These are phyloP conservation scores for Sesamia nonagrioides DNA, from an alignment of 1,140 invertebrate genomes.

Conservation along the genomic window DNA sequence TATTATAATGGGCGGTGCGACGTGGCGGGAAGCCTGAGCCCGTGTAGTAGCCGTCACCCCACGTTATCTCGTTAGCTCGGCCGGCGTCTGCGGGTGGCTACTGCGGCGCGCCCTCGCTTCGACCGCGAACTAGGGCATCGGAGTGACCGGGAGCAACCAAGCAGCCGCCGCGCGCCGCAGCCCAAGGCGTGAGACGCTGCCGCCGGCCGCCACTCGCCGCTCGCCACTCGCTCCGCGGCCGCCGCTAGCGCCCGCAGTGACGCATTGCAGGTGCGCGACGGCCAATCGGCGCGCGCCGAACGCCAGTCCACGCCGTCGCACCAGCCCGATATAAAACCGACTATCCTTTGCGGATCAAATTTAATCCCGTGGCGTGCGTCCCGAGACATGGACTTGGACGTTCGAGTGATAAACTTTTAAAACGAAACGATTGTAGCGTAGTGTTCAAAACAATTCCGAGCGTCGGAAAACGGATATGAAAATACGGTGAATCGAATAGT, in stretches of 20 bases:
- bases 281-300: slow-evolving; percentile 90
- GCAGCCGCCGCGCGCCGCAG: slow-evolving; percentile 51
- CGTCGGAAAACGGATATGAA: slow-evolving; percentile 80
- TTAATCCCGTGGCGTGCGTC: slow-evolving; percentile 84
- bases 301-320: slow-evolving; percentile 89
- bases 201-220: slow-evolving; percentile 67
- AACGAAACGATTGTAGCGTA: slow-evolving; percentile 69
- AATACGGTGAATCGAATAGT: slow-evolving; percentile 81
- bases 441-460: slow-evolving; percentile 65
- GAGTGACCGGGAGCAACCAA: slow-evolving; percentile 45
- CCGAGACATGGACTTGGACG: slow-evolving; percentile 85
- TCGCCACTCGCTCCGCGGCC: slow-evolving; percentile 51
- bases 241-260: slow-evolving; percentile 86
- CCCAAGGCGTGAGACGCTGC: slow-evolving; percentile 45
- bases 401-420: slow-evolving; percentile 72
- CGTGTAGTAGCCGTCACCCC: slow-evolving; percentile 32
- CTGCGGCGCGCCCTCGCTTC: slow-evolving; percentile 68
- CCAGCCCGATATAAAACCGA: slow-evolving; percentile 87
- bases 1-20: slow-evolving; percentile 30
- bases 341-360: slow-evolving; percentile 85
- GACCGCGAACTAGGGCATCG: slow-evolving; percentile 62
- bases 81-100: slow-evolving; percentile 63
- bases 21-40: slow-evolving; percentile 50
- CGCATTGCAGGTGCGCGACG: slow-evolving; percentile 94
- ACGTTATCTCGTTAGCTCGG: slow-evolving; percentile 58